These are phyloP conservation scores for Coenonympha arcania DNA, from an alignment of 2,888 invertebrate genomes.

Conservation along the genomic window DNA sequence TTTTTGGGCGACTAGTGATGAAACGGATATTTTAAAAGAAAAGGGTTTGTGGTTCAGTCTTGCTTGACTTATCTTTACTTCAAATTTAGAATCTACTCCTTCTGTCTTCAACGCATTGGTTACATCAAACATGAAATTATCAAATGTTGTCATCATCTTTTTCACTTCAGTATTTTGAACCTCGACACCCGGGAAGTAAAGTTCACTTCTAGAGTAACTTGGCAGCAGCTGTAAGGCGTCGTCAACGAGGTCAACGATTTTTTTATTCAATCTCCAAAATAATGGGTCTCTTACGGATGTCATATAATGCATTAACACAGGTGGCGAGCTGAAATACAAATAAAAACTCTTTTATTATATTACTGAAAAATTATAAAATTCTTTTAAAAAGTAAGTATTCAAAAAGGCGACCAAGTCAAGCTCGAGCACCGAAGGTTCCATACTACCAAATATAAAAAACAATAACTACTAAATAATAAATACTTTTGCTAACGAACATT, in stretches of 20 bases:
- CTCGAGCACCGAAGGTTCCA: too few species aligned
- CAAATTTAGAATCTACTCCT: constrained; percentile 45
- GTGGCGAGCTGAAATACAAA: constrained; percentile 46
- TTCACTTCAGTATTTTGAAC: constrained; percentile 77
- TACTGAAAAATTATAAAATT: too few species aligned
- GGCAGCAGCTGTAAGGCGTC: constrained; percentile 72
- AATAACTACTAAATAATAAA: too few species aligned
- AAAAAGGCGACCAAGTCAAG: too few species aligned
- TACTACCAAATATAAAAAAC: too few species aligned
- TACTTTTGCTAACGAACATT: too few species aligned
- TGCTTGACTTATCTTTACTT: constrained; percentile 70
- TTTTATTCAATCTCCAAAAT: constrained; percentile 79
- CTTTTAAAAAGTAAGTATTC: too few species aligned
- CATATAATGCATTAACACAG: constrained; percentile 65
- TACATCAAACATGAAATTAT: constrained; percentile 77
- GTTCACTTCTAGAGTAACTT: constrained; percentile 74
- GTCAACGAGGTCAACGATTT: constrained; percentile 72
- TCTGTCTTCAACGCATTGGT: constrained; percentile 72
- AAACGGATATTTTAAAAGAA: constrained; percentile 76
- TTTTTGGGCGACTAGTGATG: constrained; percentile 74
- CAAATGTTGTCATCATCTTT: constrained; percentile 78
- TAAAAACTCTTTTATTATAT: constrained; percentile 5
- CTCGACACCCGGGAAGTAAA: constrained; percentile 77
- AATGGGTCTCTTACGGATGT: constrained; percentile 80
- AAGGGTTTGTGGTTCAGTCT: constrained; percentile 83